phyloP scores from a whole-genome alignment of 2,113 vertebrate species.

The human region GRCh38 chr2:99036001-99036500 shows the following conservation, averaged over 20 bases:
- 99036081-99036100: background rate
- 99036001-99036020: slow-evolving; percentile 50
- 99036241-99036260: background rate
- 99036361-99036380: background rate
- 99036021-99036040: slow-evolving; percentile 63
- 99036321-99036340: background rate
- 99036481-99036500: background rate
- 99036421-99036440: slow-evolving; percentile 16
- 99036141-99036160: slow-evolving; percentile 6
- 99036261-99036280: background rate
- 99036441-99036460: background rate
- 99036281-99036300: background rate
- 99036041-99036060: slow-evolving; percentile 52
- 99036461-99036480: background rate
- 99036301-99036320: background rate
- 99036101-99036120: slow-evolving; percentile 30
- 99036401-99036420: background rate
- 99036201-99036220: background rate
- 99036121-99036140: slow-evolving; percentile 46
- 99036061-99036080: background rate
- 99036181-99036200: slow-evolving; percentile 4
- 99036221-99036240: background rate
- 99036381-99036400: background rate
- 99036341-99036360: background rate
- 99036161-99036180: background rate